Evolutionary conservation across 2,113 vertebrate species (phyloP).

Genomic region (Anthoscopus minutus): DNA sequence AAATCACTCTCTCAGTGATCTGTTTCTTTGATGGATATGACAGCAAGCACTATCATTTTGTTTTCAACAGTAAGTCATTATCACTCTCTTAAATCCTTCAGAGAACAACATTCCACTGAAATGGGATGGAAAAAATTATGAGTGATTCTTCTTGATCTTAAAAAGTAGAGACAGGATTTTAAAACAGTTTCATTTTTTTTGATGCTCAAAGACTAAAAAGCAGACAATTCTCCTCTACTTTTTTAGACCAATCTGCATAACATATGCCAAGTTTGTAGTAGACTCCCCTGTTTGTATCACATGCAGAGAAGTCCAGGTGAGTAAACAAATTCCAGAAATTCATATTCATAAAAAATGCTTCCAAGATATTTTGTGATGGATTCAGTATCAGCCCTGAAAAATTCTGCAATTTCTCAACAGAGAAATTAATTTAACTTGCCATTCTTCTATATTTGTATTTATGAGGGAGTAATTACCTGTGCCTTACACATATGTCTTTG

Average conservation of each 20-base stretch:
- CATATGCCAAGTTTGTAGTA: background rate
- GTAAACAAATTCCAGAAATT: background rate
- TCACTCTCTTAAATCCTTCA: background rate
- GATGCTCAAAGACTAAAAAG: background rate
- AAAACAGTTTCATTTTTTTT: background rate
- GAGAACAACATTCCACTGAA: background rate
- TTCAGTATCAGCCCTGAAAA: background rate
- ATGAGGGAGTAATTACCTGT: background rate
- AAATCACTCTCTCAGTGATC: background rate
- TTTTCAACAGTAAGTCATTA: background rate
- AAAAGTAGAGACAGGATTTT: background rate
- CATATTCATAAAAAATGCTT: background rate
- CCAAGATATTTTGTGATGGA: background rate
- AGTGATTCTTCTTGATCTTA: background rate
- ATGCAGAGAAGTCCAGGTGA: background rate
- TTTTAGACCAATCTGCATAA: background rate
- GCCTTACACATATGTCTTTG: background rate
- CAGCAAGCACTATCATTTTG: background rate
- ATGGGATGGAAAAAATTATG: fast-evolving
- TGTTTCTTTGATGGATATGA: background rate
- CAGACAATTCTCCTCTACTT: background rate
- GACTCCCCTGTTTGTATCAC: background rate
- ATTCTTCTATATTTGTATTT: background rate
- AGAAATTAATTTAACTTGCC: background rate
- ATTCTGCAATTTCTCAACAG: background rate